Base-by-base conservation (phyloP, 2,113 vertebrate species). In the Microcebus griseorufus region DNA sequence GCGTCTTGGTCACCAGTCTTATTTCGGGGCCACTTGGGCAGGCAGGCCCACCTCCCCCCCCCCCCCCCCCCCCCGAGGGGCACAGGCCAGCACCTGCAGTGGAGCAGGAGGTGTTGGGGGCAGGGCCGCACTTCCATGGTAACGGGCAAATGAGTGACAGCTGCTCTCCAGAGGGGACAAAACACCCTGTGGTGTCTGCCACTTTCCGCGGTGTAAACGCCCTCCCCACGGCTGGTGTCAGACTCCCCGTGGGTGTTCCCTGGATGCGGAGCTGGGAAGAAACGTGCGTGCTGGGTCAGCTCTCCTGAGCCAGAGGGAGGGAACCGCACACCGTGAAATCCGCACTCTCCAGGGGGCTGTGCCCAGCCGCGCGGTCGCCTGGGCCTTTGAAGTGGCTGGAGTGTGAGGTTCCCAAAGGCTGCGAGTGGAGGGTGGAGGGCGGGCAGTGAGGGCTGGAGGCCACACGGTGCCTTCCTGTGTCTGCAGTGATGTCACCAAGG, bases 391-490 rank as follows among this genome's bases (percentile, higher is more conserved):
- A 42, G n/a, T 1, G 12, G 9, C 20, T 34, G 48, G 4, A 25
- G 13, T 12, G 25, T 45, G 37, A 45, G 37, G 48, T 23, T 20
- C 1, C 1, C 1, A 4, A 60, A 20, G 78, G 34, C 13, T 22
- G 16, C 6, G 0, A 2, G 32, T 11, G 64, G 18, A 45, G 23
- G 3, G 3, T 22, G 5, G 4, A 27, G 29, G 53, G 53, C 16
- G 45, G 53, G 65, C 0, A 9, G 62, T 14, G 17, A 9, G 34
- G 14, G 16, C 5, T 6, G 5, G 75, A 20, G 39, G 10, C 51
- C 55, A 2, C 0, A 0, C 1, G 32, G 6, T 0, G 11, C 32
- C 6, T 10, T 27, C n/a, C 23, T 55, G 4, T n/a, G 4, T 34
- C 55, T 12, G 32, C 16, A 3, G 18, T 9, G 37, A 22, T 2